A percentile compares a stretch with the other conserved stretches of the same genome.
These are phyloP conservation scores for Nesoenas mayeri DNA, from an alignment of 2,113 vertebrate species.

Conservation along the genomic window DNA sequence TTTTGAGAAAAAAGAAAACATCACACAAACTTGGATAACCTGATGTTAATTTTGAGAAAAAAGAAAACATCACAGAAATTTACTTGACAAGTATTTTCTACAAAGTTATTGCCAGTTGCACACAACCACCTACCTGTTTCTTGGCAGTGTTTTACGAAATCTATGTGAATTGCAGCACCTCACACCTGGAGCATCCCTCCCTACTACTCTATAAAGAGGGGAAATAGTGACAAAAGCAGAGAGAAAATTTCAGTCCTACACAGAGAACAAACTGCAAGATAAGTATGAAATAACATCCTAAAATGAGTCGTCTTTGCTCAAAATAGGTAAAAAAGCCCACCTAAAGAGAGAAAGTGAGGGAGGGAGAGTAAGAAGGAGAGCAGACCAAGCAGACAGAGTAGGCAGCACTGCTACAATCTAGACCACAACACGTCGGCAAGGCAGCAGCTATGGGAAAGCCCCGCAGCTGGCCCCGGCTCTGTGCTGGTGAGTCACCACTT, in stretches of 20 bases:
- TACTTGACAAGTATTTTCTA: background rate
- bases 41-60: background rate
- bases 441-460: background rate
- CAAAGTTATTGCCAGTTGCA: background rate
- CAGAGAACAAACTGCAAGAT: background rate
- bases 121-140: background rate
- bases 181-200: background rate
- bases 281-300: background rate
- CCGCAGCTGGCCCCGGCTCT: rapidly evolving
- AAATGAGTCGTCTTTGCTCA: background rate
- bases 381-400: background rate
- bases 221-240: background rate
- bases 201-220: background rate
- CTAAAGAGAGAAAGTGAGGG: background rate
- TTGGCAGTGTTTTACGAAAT: background rate
- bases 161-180: background rate
- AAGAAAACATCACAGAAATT: background rate
- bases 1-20: background rate
- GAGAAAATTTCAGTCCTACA: background rate
- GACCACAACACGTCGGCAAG: rapidly evolving
- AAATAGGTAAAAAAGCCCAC: background rate
- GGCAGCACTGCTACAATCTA: rapidly evolving
- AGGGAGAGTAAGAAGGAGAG: background rate
- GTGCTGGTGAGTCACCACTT: rapidly evolving
- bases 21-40: background rate